Evolutionary conservation across 2,113 vertebrate species (phyloP), one percentile per base, ranked within the genome.

Genomic region (Mormyrus lacerda): DNA sequence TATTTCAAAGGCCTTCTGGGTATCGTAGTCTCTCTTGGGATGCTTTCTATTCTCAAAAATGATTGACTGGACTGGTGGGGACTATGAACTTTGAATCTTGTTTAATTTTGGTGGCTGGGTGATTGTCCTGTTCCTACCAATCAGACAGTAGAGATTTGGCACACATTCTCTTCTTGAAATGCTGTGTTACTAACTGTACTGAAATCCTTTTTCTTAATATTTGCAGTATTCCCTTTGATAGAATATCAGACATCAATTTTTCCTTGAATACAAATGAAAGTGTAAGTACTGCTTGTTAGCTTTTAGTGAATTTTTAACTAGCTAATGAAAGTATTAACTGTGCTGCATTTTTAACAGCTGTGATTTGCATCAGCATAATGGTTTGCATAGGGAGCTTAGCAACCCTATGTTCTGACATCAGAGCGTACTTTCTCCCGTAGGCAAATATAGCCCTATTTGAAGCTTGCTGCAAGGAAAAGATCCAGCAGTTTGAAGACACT

Each of bases 201-300:
- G 92, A 95, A 92, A 91, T 93, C 89, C 31, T 94, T 73, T 95
- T 95, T 91, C 95, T 95, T 94, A 93, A 94, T 91, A 82, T 96
- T 69, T 94, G 73, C 96, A 99, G 98, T 96, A 98, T 99, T 96
- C 98, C 98, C 94, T 99, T 99, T 96, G 98, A 99, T 96, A 98
- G 98, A 88, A 98, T 99, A 93, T 99, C 98, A 94, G 98, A 99
- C 96, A 99, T 99, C 97, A 99, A 98, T 95, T 99, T 99, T 94
- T 98, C 98, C 91, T 97, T 99, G 93, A 99, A 98, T 95, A 98
- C 98, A 83, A 99, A 99, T 94, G 98, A 99, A 94, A 99, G 98
- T 94, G 98, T 99, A 96, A 99, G 98, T 99, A 95, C 45, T 3
- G 6, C 19, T 44, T 4, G 39, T 87, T 87, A 44, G 35, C 55